These are phyloP conservation scores for Scomber scombrus DNA, from an alignment of 2,113 vertebrate genomes.

Conservation along the genomic window DNA sequence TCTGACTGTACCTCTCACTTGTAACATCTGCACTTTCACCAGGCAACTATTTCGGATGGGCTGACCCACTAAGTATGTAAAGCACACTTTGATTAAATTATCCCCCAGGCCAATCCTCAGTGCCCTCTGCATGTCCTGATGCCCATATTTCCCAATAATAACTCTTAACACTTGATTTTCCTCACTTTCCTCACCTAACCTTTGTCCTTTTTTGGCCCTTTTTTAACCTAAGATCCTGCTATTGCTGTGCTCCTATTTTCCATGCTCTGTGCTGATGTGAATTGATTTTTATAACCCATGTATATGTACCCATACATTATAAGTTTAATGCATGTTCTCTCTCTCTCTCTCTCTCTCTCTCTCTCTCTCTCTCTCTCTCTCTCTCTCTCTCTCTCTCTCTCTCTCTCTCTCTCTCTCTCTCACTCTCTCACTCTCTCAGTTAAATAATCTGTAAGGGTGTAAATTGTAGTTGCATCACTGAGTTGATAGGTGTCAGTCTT, in stretches of 20 bases:
- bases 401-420: neutral
- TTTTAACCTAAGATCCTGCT: slow-evolving; percentile 12
- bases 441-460: neutral
- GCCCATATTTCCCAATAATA: slow-evolving; percentile 21
- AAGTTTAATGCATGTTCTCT: neutral
- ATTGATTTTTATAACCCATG: neutral
- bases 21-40: slow-evolving; percentile 88
- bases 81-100: slow-evolving; percentile 73
- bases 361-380: neutral
- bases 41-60: slow-evolving; percentile 99
- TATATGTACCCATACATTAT: neutral
- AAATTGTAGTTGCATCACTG: slow-evolving; percentile 27
- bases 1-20: slow-evolving; percentile 66
- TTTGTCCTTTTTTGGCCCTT: slow-evolving; percentile 5
- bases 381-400: no score
- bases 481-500: slow-evolving; percentile 42
- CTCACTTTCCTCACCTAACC: slow-evolving; percentile 17
- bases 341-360: no score
- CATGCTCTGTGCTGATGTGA: slow-evolving; percentile 19
- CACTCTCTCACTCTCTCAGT: neutral
- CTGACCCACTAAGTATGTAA: slow-evolving; percentile 95
- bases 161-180: slow-evolving; percentile 9
- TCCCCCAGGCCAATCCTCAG: slow-evolving; percentile 63
- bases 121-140: slow-evolving; percentile 78
- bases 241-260: slow-evolving; percentile 12